Evolutionary conservation across 2,888 invertebrate species (phyloP).

Genomic region (Zygogramma bicolorata): DNA sequence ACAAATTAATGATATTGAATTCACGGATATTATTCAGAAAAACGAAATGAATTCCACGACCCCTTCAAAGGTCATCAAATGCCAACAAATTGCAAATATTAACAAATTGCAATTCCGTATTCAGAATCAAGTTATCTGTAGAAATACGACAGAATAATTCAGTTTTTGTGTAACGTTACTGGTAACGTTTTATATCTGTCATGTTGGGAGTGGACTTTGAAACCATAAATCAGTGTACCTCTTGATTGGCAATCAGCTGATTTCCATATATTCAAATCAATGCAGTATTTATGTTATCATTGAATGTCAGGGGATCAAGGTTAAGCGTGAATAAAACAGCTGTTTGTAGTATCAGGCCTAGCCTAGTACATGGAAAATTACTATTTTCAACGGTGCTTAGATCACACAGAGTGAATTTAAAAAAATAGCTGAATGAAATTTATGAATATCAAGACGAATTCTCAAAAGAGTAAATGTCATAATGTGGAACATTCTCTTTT

Average conservation of each 20-base stretch:
- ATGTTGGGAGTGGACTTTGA: background rate
- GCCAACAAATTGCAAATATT: too few relatives aligned
- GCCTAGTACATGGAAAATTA: background rate
- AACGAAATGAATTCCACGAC: too few relatives aligned
- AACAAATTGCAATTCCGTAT: too few relatives aligned
- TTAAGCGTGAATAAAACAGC: conserved; percentile 20
- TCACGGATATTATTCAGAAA: too few relatives aligned
- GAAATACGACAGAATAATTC: too few relatives aligned
- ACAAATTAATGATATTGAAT: too few relatives aligned
- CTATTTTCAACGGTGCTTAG: background rate
- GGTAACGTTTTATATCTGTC: background rate
- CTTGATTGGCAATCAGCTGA: conserved; percentile 4
- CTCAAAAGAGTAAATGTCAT: too few relatives aligned
- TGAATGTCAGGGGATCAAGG: conserved; percentile 18
- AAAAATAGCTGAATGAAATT: too few relatives aligned
- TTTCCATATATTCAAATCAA: conserved; percentile 26
- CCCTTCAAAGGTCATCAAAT: too few relatives aligned
- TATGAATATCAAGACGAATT: too few relatives aligned
- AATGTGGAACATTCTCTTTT: too few relatives aligned
- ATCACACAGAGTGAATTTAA: background rate
- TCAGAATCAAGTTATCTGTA: too few relatives aligned
- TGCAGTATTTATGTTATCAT: conserved; percentile 19
- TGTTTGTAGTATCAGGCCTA: conserved; percentile 12
- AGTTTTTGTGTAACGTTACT: background rate
- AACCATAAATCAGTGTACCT: conserved; percentile 9